Evolutionary conservation across 2,113 vertebrate genomes (phyloP).

Genomic region (Poecilia latipinna): DNA sequence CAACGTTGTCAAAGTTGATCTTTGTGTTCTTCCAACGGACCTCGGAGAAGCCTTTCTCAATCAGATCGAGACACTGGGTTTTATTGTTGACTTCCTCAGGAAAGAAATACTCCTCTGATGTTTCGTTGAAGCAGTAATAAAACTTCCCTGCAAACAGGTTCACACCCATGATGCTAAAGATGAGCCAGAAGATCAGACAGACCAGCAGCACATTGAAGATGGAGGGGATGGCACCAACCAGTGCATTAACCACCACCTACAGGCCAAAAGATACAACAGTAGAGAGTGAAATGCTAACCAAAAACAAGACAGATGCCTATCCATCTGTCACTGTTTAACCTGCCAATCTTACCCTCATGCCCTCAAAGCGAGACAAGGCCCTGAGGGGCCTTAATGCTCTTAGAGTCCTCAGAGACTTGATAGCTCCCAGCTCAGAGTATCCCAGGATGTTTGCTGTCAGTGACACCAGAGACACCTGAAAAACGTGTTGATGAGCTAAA

Average conservation of each 20-base stretch:
- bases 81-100: constrained; percentile 83
- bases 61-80: constrained; percentile 82
- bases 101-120: constrained; percentile 74
- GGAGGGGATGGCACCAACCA: constrained; percentile 94
- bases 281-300: neutral
- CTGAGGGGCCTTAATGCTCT: constrained; percentile 91
- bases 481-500: constrained; percentile 1
- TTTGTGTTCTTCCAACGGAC: constrained; percentile 91
- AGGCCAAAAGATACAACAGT: neutral
- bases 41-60: constrained; percentile 20
- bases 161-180: constrained; percentile 98
- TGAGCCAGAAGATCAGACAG: constrained; percentile 97
- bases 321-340: neutral
- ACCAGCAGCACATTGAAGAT: constrained; percentile 96
- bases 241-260: constrained; percentile 94
- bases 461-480: constrained; percentile 92
- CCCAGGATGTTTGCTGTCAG: constrained; percentile 93
- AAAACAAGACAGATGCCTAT: neutral
- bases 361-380: constrained; percentile 93
- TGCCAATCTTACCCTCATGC: constrained; percentile 87
- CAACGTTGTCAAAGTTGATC: constrained; percentile 94
- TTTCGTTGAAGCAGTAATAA: constrained; percentile 88
- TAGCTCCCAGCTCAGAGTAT: constrained; percentile 92
- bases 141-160: constrained; percentile 96
- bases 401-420: constrained; percentile 92